Evolutionary conservation across 2,113 vertebrate genomes (phyloP), one percentile per base, ranked within the genome.

Genomic region (Platysteira castanea): DNA sequence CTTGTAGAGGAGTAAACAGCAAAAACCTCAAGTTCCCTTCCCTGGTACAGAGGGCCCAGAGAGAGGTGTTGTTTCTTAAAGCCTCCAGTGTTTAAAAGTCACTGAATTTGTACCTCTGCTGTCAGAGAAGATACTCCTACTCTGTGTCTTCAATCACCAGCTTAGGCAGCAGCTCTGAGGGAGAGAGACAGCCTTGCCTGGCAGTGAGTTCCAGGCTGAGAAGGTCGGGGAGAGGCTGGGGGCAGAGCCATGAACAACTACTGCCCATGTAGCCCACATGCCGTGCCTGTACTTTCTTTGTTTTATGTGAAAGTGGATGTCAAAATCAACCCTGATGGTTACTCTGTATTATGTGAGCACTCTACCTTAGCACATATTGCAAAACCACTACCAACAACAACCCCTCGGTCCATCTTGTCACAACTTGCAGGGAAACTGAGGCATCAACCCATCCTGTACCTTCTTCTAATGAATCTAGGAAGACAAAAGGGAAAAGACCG

Each of bases 231-330:
- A n/a, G n/a, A n/a, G n/a, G n/a, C n/a, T n/a, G n/a, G n/a, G 21
- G 30, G 9, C 44, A 95, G 71, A 73, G n/a, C 49, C 63, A 50
- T 76, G 44, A 83, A 22, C 31, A 59, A 17, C 59, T 39, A 41
- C 35, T 44, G 70, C 22, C 44, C 52, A 41, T 0, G 3, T 11
- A 82, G 52, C 11, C 27, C 21, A 33, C 9, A 35, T 0, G 0
- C 42, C 0, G 0, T 37, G 35, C 11, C 61, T n/a, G 22, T 4
- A 7, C 46, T 39, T 77, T 49, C 30, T 60, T 39, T 8, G 3
- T 27, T 78, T 79, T 54, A 77, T 26, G 37, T 4, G 9, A 65
- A 86, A 57, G 33, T 10, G 15, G 33, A 50, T 59, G 53, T 15
- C 13, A 44, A 92, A 61, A 23, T 27, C 70, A 92, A 39, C 13